These are phyloP conservation scores for Trachelus iudaicus DNA, from an alignment of 2,888 invertebrate genomes.

Conservation along the genomic window DNA sequence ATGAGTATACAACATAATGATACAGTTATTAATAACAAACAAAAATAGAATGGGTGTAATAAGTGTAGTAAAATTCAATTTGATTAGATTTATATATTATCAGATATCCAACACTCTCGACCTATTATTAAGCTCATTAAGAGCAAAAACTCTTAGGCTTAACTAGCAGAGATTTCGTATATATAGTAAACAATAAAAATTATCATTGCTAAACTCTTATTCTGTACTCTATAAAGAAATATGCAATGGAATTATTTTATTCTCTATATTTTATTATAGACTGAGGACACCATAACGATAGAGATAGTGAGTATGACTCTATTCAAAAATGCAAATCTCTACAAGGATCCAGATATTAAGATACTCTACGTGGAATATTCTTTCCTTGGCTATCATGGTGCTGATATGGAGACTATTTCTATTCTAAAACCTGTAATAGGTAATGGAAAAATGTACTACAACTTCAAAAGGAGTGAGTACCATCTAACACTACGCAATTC, in stretches of 20 bases:
- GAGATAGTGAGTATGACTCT: slow-evolving; percentile 44
- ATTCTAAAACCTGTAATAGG: slow-evolving; percentile 34
- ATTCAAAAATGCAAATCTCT: slow-evolving; percentile 34
- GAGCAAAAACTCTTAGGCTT: neutral
- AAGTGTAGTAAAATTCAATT: neutral
- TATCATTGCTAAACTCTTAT: neutral
- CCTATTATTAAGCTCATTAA: neutral
- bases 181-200: neutral
- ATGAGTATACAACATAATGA: neutral
- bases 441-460: slow-evolving; percentile 33
- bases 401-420: slow-evolving; percentile 52
- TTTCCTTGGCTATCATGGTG: slow-evolving; percentile 51
- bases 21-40: neutral
- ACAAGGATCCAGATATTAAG: slow-evolving; percentile 37
- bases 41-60: neutral
- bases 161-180: neutral
- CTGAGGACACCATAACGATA: slow-evolving; percentile 40
- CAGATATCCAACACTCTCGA: neutral
- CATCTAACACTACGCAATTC: neutral
- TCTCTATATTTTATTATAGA: neutral
- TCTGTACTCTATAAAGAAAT: neutral
- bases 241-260: neutral
- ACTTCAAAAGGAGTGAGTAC: slow-evolving; percentile 40
- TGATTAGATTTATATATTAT: neutral
- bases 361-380: slow-evolving; percentile 53